Base-by-base conservation (phyloP, 2,113 vertebrate species). In the Garra rufa region DNA sequence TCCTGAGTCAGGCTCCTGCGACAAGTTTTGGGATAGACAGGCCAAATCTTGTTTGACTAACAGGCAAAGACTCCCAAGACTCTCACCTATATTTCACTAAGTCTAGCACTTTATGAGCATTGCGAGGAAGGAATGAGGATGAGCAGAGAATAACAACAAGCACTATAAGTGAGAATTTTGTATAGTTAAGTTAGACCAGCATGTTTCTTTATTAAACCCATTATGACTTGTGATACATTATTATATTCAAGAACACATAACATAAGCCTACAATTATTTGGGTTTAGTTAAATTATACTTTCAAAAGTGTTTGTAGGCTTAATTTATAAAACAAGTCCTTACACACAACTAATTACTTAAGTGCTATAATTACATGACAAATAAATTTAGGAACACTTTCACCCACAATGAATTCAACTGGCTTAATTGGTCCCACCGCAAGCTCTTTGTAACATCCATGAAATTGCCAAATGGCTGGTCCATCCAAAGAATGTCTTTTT, bases 11-110 rank as follows among this genome's bases (percentile, higher is more conserved):
- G 86, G 83, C 85, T 90, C 90, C 90, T 82, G 89, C 86, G 86
- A 90, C 85, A 81, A 86, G 59, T 81, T 67, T 88, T 85, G 90
- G 88, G 71, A 91, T 76, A 83, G 26, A 85, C 76, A 63, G 90
- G 87, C 91, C 92, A 87, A 80, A 91, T 89, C 85, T 85, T 87
- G 89, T 90, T 88, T 92, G 92, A 93, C 90, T 83, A 83, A 15
- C 81, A 90, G 91, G 92, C 91, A 93, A 88, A 78, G 59, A 83
- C 81, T 85, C 90, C 93, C 92, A 90, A 69, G 1, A 90, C 73
- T 71, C 69, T 71, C 38, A 24, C 41, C 43, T 26, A 50, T 30
- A 75, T 50, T 75, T 50, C 73, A 75, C 46, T 50, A 30, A 30
- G 46, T 76, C 73, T 48, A 76, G 46, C 73, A 76, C 73, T 21